Evolutionary conservation across 1,140 invertebrate genomes (phyloP), one percentile per base, ranked within the genome.

Genomic region (Delia radicum): DNA sequence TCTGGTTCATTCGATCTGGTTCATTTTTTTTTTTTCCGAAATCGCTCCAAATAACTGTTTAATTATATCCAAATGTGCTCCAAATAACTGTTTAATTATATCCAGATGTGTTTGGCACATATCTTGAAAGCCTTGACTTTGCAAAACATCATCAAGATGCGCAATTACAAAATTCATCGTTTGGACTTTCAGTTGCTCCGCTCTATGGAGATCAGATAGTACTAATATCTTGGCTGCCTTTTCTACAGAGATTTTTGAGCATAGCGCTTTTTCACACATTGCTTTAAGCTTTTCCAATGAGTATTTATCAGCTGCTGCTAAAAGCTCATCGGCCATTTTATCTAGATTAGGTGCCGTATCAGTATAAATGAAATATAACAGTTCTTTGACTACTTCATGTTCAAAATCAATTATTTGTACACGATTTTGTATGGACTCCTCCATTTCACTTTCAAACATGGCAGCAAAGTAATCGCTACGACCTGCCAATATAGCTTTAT

Each of bases 401-500:
- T 92, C 90, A 13, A 92, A 87, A 74, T 91, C 90, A 65, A 84
- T 86, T 28, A 91, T 89, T 74, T 88, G 88, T 2, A 93, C 89
- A 77, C 89, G 83, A 81, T 92, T 92, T 12, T 89, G 88, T n/a
- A 84, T 80, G 67, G 85, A 89, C 82, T 93, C 92, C 76, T 89
- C 89, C 87, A 92, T 92, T 79, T 92, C 90, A 82, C 92, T 90
- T 80, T 91, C 89, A 87, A 93, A 93, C 88, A 93, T 92, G 21
- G 91, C 92, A 13, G 10, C 48, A 21, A 55, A 55, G 1, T 21
- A n/a, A 21, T 55, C 48, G 48, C 48, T 55, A 10, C 48, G 48
- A n/a, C 18, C 24, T 4, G n/a, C 24, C n/a, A 55, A 55, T 21
- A 55, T 55, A 10, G 18, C 24, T 55, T 55, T 55, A 10, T 55